These are phyloP conservation scores for Eledona agricola DNA, from an alignment of 2,888 invertebrate genomes.

Conservation along the genomic window DNA sequence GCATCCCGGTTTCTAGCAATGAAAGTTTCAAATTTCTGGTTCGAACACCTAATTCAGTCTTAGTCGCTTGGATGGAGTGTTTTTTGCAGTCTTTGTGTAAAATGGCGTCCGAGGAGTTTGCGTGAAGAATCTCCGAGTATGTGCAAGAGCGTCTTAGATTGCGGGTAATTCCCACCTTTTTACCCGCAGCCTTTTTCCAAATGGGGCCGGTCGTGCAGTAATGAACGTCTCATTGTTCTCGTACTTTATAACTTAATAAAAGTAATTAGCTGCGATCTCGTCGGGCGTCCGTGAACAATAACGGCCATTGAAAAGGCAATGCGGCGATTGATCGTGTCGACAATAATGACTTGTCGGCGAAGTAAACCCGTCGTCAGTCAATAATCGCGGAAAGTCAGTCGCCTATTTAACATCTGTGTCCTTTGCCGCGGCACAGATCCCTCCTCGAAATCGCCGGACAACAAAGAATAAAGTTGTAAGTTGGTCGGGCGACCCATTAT, in stretches of 20 bases:
- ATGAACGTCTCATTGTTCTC: too few species aligned
- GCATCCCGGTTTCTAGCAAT: too few species aligned
- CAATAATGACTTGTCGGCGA: slow-evolving; percentile 26
- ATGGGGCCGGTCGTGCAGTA: too few species aligned
- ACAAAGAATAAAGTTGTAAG: slow-evolving; percentile 41
- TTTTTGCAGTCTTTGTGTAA: too few species aligned
- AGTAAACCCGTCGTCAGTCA: slow-evolving; percentile 33
- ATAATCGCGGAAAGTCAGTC: slow-evolving; percentile 24
- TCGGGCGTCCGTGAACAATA: slow-evolving; percentile 11
- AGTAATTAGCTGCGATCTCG: slow-evolving; percentile 8
- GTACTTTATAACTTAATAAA: slow-evolving; percentile 18
- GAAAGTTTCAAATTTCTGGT: too few species aligned
- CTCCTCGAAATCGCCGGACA: slow-evolving; percentile 29
- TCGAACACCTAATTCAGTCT: too few species aligned
- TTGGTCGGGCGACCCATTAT: slow-evolving; percentile 40
- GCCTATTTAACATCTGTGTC: slow-evolving; percentile 30
- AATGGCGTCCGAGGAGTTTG: too few species aligned
- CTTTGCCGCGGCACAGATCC: slow-evolving; percentile 29
- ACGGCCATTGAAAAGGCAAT: slow-evolving; percentile 16
- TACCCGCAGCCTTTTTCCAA: too few species aligned
- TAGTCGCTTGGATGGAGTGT: too few species aligned
- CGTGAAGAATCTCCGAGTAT: too few species aligned
- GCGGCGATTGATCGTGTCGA: slow-evolving; percentile 18
- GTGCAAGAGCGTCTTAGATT: too few species aligned
- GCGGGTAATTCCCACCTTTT: too few species aligned